Evolutionary conservation across 2,888 invertebrate genomes (phyloP).

Genomic region (Antheraea yamamai): DNA sequence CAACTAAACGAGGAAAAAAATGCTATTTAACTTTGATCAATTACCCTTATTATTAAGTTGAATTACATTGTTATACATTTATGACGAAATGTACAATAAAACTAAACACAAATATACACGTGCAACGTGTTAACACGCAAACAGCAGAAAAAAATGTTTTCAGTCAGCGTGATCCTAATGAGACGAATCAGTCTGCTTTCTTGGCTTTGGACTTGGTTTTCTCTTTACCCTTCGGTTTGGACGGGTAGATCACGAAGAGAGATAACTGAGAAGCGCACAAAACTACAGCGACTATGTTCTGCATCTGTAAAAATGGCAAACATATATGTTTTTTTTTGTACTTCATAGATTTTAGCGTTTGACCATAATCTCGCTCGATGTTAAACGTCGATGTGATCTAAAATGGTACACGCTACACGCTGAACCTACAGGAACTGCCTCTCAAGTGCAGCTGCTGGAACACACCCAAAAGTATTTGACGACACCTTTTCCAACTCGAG

Average conservation of each 20-base stretch:
- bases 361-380: no score
- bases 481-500: no score
- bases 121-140: neutral
- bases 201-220: constrained; percentile 65
- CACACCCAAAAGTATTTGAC: no score
- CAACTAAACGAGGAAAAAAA: no score
- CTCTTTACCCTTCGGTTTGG: constrained; percentile 64
- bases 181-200: constrained; percentile 57
- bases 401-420: no score
- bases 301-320: constrained; percentile 78
- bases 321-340: no score
- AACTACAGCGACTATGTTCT: constrained; percentile 85
- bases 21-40: neutral
- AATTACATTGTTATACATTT: neutral
- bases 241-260: constrained; percentile 87
- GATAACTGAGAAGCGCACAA: constrained; percentile 85
- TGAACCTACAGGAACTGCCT: no score
- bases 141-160: neutral
- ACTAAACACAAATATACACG: neutral
- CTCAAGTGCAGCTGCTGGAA: no score
- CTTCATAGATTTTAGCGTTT: no score
- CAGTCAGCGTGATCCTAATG: neutral
- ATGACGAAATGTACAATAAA: neutral
- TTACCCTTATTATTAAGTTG: neutral
- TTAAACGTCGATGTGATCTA: no score